These are phyloP conservation scores for Ammodytes marinus DNA, from an alignment of 2,113 vertebrate genomes.

Conservation along the genomic window DNA sequence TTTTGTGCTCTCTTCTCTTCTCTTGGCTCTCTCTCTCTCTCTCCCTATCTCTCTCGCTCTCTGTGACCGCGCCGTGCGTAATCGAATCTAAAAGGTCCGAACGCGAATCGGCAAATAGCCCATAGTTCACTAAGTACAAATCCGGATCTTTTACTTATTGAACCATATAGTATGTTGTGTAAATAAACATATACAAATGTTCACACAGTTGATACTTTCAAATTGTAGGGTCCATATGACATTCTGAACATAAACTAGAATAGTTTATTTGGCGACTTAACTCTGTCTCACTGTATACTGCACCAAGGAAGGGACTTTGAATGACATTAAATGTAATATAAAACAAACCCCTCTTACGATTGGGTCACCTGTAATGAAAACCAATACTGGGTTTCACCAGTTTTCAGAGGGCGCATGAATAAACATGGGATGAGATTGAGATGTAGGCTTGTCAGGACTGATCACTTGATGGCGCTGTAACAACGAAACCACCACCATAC, in stretches of 20 bases:
- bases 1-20: conserved; percentile 28
- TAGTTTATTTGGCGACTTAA: not conserved
- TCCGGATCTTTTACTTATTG: not conserved
- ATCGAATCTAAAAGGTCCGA: conserved; percentile 57
- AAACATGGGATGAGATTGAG: conserved; percentile 24
- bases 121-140: conserved; percentile 37
- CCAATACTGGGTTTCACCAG: conserved; percentile 11
- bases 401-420: conserved; percentile 24
- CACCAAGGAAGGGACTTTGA: not conserved
- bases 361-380: conserved; percentile 25
- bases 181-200: not conserved
- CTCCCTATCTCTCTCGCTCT: no score
- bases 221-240: not conserved
- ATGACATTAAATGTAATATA: not conserved
- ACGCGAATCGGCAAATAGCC: conserved; percentile 34
- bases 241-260: not conserved
- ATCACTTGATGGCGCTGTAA: conserved; percentile 82
- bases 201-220: conserved; percentile 28
- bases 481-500: conserved; percentile 39
- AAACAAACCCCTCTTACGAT: not conserved
- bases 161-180: not conserved
- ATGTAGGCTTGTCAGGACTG: conserved; percentile 30
- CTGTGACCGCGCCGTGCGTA: conserved; percentile 60
- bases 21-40: conserved; percentile 3
- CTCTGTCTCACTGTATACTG: not conserved